These are phyloP conservation scores for Leucania comma DNA, from an alignment of 2,888 invertebrate genomes.

Conservation along the genomic window DNA sequence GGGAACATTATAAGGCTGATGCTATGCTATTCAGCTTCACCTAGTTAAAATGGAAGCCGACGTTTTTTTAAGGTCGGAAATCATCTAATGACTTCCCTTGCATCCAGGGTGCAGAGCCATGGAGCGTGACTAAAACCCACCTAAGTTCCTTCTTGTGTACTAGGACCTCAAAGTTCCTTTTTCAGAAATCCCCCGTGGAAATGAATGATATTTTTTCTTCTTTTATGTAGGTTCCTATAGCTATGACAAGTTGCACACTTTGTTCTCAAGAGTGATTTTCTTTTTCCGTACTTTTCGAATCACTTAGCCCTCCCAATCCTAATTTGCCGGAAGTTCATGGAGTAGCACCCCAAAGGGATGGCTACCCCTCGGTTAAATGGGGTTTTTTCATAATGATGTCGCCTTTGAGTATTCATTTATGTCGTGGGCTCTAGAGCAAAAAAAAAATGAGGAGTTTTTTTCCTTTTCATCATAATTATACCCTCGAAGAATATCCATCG, in stretches of 20 bases:
- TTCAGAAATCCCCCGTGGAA: too few species aligned
- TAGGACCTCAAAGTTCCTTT: too few species aligned
- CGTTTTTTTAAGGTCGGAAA: too few species aligned
- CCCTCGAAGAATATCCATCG: not conserved
- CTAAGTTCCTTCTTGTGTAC: too few species aligned
- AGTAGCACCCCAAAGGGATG: slow-evolving; percentile 40
- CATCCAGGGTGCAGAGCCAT: too few species aligned
- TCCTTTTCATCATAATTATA: slow-evolving; percentile 18
- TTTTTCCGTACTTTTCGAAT: slow-evolving; percentile 30
- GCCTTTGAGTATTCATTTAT: slow-evolving; percentile 50
- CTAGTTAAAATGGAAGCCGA: too few species aligned
- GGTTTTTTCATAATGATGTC: slow-evolving; percentile 42
- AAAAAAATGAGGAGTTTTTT: slow-evolving; percentile 25
- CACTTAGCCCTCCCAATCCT: slow-evolving; percentile 32
- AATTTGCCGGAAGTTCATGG: slow-evolving; percentile 51
- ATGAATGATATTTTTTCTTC: too few species aligned
- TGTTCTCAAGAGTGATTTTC: slow-evolving; percentile 29
- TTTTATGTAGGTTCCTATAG: not conserved
- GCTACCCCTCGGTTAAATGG: slow-evolving; percentile 43
- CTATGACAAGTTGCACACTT: not conserved
- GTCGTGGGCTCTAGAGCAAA: slow-evolving; percentile 17
- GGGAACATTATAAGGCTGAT: too few species aligned
- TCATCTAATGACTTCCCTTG: too few species aligned
- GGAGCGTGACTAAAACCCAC: too few species aligned
- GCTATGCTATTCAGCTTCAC: too few species aligned